These are phyloP conservation scores for Chrysina gloriosa DNA, from an alignment of 2,888 invertebrate genomes.

Conservation along the genomic window DNA sequence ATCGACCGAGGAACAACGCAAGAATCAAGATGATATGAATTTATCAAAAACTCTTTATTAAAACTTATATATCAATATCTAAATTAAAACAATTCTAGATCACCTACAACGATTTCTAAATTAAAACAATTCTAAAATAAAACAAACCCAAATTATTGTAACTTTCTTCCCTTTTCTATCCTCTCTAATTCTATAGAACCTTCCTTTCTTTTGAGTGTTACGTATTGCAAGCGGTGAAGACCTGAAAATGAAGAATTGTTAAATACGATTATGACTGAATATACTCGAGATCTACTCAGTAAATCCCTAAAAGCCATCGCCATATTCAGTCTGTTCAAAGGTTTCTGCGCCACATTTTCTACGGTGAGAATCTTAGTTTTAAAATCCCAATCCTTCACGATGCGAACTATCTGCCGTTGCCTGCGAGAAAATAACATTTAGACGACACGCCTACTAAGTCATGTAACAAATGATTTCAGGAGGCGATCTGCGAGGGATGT, in stretches of 20 bases:
- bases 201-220: background rate
- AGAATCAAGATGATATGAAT: too few relatives aligned
- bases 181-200: background rate
- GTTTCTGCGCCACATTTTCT: background rate
- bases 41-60: too few relatives aligned
- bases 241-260: background rate
- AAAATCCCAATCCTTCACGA: conserved; percentile 1
- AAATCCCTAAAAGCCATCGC: conserved; percentile 1
- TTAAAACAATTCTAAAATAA: too few relatives aligned
- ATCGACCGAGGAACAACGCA: too few relatives aligned
- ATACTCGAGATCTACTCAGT: background rate
- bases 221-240: background rate
- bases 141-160: background rate
- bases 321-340: background rate
- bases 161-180: background rate
- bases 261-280: background rate
- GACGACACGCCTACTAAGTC: too few relatives aligned
- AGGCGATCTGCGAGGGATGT: too few relatives aligned
- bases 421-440: background rate
- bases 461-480: too few relatives aligned
- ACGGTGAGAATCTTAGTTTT: background rate
- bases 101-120: too few relatives aligned
- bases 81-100: too few relatives aligned
- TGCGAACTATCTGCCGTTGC: background rate
- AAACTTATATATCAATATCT: too few relatives aligned